Base-by-base conservation (phyloP, 2,888 invertebrate species). In the Apeira syringaria region DNA sequence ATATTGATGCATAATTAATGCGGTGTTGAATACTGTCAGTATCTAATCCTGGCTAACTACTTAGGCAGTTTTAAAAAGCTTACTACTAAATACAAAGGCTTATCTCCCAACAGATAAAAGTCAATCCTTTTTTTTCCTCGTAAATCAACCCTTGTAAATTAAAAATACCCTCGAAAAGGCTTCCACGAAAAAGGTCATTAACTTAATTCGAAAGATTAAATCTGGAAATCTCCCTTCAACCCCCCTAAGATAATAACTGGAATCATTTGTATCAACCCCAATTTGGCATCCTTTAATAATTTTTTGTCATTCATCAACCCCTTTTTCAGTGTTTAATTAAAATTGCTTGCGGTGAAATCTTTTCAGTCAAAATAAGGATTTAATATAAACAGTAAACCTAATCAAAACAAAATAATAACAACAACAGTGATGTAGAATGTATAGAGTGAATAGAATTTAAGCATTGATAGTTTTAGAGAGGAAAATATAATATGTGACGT, bases 241-340 rank as follows among this genome's bases (percentile, higher is more conserved):
- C 22, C 36, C 22, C 28, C 17, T 25, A 22, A 38, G 22, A 15
- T 12, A 43, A 38, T 42, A 34, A 38, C 39, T 42, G 27, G 9
- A 35, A 38, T 43, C 42, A 47, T 47, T 43, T 39, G 35, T 41
- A 25, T 33, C 33, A 33, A 46, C 41, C 41, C 37, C 26, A 35
- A 35, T 39, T 43, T 31, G 38, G 34, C 26, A 39, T 34, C 39
- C 8, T 13, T 39, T 42, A 42, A 37, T 47, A 42, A 33, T 12
- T 52, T 49, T 37, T 50, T 31, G 35, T 34, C 46, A 49, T 49
- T 46, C 34, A 43, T 48, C 48, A 42, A 15, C 13, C 40, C 40
- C 45, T 32, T 32, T 46, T 29, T 26, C 26, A 28, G 43, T 22
- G 34, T 49, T 49, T 44, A 46, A 49, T 35, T 44, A 41, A 41